A percentile compares a stretch with the other conserved stretches of the same genome.
Conservation (phyloP, 2,797 vertebrate species). For the Neostethus bicornis region DNA sequence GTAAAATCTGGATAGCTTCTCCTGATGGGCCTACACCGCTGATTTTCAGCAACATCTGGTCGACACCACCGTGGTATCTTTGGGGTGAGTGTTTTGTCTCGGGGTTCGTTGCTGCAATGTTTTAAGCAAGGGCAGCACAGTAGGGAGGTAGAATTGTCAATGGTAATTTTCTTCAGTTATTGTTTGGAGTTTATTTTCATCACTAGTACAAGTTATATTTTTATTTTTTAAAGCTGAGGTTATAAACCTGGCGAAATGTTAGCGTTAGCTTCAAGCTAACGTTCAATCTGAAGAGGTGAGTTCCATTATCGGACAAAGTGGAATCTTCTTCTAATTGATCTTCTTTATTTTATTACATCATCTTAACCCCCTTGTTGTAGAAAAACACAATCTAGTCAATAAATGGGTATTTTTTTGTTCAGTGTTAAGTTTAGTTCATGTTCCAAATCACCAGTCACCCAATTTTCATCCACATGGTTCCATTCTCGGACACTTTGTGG, state of each 20-base stretch:
- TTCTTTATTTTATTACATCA: too few species aligned
- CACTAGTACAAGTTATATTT: fast-evolving
- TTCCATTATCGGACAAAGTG: slow-evolving; percentile 64
- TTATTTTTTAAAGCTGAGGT: slow-evolving; percentile 4
- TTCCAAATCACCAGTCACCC: slow-evolving; percentile 40
- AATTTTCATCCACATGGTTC: slow-evolving; percentile 24
- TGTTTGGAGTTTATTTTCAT: not conserved
- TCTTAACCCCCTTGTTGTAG: too few species aligned
- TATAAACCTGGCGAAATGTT: slow-evolving; percentile 29
- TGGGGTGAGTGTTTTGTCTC: slow-evolving; percentile 64
- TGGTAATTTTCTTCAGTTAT: not conserved
- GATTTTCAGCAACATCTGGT: slow-evolving; percentile 54
- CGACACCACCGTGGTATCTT: slow-evolving; percentile 52
- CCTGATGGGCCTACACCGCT: slow-evolving; percentile 69
- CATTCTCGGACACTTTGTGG: slow-evolving; percentile 36
- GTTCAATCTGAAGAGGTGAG: slow-evolving; percentile 24
- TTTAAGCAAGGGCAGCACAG: slow-evolving; percentile 24
- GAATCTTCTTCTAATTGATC: not conserved
- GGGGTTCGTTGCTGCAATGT: slow-evolving; percentile 40
- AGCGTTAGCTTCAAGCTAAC: slow-evolving; percentile 64
- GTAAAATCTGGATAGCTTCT: slow-evolving; percentile 55
- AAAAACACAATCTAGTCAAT: too few species aligned
- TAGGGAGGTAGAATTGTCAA: not conserved
- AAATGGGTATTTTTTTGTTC: not conserved
- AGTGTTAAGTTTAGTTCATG: not conserved